A percentile compares a stretch with the other conserved stretches of the same genome.
phyloP scores from a whole-genome alignment of 1,140 invertebrate genomes.

The Drosophila rufa region DNA sequence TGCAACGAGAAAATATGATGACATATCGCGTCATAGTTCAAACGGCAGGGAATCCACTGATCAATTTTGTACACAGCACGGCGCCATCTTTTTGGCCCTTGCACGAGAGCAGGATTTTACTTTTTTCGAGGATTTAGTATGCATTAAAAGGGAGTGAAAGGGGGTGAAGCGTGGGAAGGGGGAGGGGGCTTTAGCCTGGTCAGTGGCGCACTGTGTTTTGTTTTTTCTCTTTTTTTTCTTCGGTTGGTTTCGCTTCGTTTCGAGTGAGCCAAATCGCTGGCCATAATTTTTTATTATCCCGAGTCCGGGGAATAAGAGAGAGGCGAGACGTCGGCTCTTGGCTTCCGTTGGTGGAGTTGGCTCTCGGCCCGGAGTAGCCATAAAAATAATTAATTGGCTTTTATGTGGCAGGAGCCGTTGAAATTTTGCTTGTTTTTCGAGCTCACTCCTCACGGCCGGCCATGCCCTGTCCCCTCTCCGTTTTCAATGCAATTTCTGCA shows the following conservation, averaged over 20 bases:
- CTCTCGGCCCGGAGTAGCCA: slow-evolving; percentile 62
- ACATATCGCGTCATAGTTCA: slow-evolving; percentile 85
- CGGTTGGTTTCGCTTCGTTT: slow-evolving; percentile 36
- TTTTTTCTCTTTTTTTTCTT: slow-evolving; percentile 25
- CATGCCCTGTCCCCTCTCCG: not conserved
- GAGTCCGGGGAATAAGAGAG: slow-evolving; percentile 4
- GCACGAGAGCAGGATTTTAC: slow-evolving; percentile 44
- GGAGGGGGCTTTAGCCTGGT: slow-evolving; percentile 44
- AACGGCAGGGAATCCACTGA: slow-evolving; percentile 85
- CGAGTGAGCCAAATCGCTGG: slow-evolving; percentile 79
- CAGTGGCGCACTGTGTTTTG: slow-evolving; percentile 60
- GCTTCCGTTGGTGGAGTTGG: slow-evolving; percentile 71
- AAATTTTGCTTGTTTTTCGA: slow-evolving; percentile 62
- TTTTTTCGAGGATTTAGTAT: slow-evolving; percentile 47
- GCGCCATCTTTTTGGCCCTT: slow-evolving; percentile 81
- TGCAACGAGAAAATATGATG: slow-evolving; percentile 84
- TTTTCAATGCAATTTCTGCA: slow-evolving; percentile 57
- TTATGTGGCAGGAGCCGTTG: slow-evolving; percentile 81
- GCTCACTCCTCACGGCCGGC: slow-evolving; percentile 1
- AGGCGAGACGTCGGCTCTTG: slow-evolving; percentile 33
- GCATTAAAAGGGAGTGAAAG: slow-evolving; percentile 20
- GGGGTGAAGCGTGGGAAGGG: not conserved
- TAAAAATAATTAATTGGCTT: slow-evolving; percentile 83
- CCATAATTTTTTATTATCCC: slow-evolving; percentile 80
- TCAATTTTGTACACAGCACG: slow-evolving; percentile 85